Evolutionary conservation across 37 sponge, comb jelly and placozoan species (phyloP), one percentile per base, ranked within the genome.

Genomic region (Diacarnus erythraeanus): DNA sequence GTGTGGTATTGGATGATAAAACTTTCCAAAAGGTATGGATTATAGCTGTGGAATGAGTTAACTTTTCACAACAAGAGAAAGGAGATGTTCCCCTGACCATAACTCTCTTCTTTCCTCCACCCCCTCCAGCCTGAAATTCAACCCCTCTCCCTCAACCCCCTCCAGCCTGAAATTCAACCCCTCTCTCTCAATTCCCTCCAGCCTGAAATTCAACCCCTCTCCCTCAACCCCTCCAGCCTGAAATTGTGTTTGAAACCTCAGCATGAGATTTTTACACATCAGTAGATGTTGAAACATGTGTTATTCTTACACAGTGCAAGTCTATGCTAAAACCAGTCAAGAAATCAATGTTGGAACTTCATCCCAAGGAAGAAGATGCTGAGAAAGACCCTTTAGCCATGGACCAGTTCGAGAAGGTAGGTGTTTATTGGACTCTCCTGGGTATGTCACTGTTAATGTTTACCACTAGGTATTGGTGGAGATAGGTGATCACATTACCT

Each of bases 321-420:
- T 76, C 84, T 12, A 29, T 90, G 72, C 64, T 97, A 79, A 65
- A 87, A 59, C 97, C 97, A 22, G 94, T 94, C 20, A 85, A 91
- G 80, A 88, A 86, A 38, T 76, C 77, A 8, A 59, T 97, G 63
- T 59, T 61, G 26, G 72, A 68, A 2, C 71, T 97, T 6, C 66
- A 77, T 29, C 80, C 79, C 38, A 86, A 84, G 18, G 87, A 80
- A 6, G 86, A 71, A 26, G 34, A 64, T 17, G 59, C 82, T 4
- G 70, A 81, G 59, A 69, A 82, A 76, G 88, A 91, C 29, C 35
- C 35, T 2, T 30, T 35, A 18, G 71, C 76, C 61, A 59, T 88
- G 29, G 59, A 79, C 18, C 90, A 88, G 38, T 89, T 83, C 71
- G 86, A 89, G 77, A 67, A 84, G 80, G 88, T 87, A 60, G 38